Evolutionary conservation across 2,888 invertebrate genomes (phyloP).

Genomic region (Trimorus sp.): DNA sequence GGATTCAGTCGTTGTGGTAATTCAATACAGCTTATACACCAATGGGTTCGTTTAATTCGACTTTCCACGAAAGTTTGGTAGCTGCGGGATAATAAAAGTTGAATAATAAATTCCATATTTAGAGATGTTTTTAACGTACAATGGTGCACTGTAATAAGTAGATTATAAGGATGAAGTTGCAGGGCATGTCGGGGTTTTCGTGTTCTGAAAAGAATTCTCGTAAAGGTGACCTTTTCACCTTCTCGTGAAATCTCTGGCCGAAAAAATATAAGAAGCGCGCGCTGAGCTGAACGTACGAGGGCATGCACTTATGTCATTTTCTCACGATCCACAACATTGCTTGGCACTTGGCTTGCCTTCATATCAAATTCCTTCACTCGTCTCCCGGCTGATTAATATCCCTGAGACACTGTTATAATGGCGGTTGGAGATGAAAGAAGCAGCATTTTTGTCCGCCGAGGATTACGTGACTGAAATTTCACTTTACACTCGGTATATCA

Average conservation of each 20-base stretch:
- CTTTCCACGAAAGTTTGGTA: too few relatives aligned
- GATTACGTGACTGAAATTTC: conserved; percentile 43
- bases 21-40: too few relatives aligned
- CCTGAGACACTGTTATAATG: conserved; percentile 47
- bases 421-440: conserved; percentile 19
- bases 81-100: too few relatives aligned
- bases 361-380: conserved; percentile 40
- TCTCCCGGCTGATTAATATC: conserved; percentile 51
- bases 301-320: conserved; percentile 60
- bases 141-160: conserved; percentile 41
- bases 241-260: conserved; percentile 62
- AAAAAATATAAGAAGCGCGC: conserved; percentile 56
- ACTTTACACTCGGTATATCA: conserved; percentile 18
- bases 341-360: conserved; percentile 51
- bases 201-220: conserved; percentile 68
- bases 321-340: conserved; percentile 56
- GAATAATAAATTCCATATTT: conserved; percentile 12
- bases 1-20: too few relatives aligned
- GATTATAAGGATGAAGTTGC: conserved; percentile 61
- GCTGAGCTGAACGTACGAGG: conserved; percentile 47
- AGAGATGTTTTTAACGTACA: conserved; percentile 28
- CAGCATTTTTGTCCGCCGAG: conserved; percentile 9
- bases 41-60: too few relatives aligned
- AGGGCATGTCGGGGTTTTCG: conserved; percentile 32
- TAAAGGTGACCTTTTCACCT: conserved; percentile 70